phyloP scores from a whole-genome alignment of 1,140 invertebrate species.

The Drosophila tristis region DNA sequence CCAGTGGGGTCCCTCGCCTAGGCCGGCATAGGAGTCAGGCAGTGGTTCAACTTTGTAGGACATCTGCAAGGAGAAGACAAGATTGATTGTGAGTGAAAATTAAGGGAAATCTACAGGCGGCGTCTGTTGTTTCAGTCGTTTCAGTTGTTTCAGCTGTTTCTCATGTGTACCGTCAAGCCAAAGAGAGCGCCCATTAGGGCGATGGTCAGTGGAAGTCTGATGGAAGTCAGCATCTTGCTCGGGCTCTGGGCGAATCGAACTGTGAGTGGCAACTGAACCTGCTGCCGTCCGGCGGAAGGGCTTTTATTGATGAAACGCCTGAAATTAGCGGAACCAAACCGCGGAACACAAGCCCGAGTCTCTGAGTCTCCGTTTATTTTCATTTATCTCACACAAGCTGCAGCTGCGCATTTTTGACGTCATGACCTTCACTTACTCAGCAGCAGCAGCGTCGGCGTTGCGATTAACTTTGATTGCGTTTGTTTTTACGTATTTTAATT shows the following conservation, averaged over 20 bases:
- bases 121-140: neutral
- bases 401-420: constrained; percentile 64
- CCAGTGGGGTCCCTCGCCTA: constrained; percentile 89
- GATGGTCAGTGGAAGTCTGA: too few relatives aligned
- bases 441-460: constrained; percentile 2
- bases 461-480: constrained; percentile 41
- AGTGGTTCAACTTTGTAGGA: constrained; percentile 80
- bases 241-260: neutral
- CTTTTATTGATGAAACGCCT: constrained; percentile 51
- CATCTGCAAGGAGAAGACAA: constrained; percentile 52
- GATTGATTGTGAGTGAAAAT: neutral
- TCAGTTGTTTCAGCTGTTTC: neutral
- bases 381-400: constrained; percentile 19
- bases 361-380: constrained; percentile 6
- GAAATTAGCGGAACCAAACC: neutral
- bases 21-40: constrained; percentile 78
- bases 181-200: constrained; percentile 5
- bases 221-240: neutral
- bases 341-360: constrained; percentile 3
- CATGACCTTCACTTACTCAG: constrained; percentile 76
- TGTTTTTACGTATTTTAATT: constrained; percentile 46
- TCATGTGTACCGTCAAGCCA: constrained; percentile 57
- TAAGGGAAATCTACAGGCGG: neutral
- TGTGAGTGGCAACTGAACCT: constrained; percentile 47
- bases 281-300: constrained; percentile 10